Percentiles rank a stretch among this genome's conserved stretches.
These are phyloP conservation scores for Psephotus haematonotus DNA, from an alignment of 2,113 vertebrate species.

Conservation along the genomic window DNA sequence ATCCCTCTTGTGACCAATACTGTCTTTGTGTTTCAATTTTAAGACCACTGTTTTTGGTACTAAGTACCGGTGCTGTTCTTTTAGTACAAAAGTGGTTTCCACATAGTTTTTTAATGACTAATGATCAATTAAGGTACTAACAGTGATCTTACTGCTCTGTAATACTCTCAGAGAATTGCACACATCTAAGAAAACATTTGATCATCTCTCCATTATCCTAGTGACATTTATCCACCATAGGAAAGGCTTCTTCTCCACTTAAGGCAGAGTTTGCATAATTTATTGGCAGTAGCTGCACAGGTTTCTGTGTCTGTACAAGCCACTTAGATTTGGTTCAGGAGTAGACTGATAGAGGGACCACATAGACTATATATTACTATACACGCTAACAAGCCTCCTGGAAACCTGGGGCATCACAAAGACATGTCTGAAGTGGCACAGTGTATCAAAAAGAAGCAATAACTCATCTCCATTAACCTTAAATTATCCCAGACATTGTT, in stretches of 20 bases:
- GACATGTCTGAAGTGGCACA: background rate
- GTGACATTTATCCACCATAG: background rate
- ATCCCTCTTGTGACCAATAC: background rate
- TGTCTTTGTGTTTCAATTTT: constrained; percentile 43
- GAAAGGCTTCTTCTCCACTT: background rate
- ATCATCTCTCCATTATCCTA: background rate
- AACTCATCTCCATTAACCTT: background rate
- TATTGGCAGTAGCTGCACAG: background rate
- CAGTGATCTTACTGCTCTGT: background rate
- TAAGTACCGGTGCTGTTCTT: constrained; percentile 39
- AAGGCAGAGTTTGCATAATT: background rate
- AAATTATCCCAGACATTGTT: background rate
- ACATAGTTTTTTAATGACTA: constrained; percentile 70
- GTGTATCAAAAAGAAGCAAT: background rate
- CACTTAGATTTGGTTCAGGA: background rate
- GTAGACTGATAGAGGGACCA: background rate
- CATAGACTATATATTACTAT: rapidly evolving
- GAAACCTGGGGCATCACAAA: background rate
- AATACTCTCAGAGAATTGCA: background rate
- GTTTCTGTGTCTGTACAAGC: rapidly evolving
- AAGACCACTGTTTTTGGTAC: constrained; percentile 53
- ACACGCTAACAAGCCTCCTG: background rate
- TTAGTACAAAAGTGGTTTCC: constrained; percentile 55
- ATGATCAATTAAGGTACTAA: background rate
- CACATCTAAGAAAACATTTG: background rate